Percentiles rank a stretch among this genome's conserved stretches.
Conservation (phyloP, 2,113 vertebrate genomes). For the Anser cygnoides region DNA sequence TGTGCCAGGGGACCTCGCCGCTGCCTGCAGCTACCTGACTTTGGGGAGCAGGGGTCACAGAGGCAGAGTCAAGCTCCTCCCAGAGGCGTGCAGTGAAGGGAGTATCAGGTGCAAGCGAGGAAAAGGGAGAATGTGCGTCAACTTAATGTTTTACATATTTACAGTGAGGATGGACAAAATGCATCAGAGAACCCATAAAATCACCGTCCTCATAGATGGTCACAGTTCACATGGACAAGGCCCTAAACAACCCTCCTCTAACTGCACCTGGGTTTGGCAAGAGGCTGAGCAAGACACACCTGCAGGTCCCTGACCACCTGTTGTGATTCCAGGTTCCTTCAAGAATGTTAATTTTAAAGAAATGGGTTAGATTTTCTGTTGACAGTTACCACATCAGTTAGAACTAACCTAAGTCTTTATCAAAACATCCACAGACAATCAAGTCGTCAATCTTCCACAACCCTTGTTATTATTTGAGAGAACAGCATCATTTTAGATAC, state of each 20-base stretch:
- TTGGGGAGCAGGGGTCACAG: too few species aligned
- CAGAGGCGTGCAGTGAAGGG: background rate
- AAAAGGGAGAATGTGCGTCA: background rate
- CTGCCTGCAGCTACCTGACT: rapidly evolving
- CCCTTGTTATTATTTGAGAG: rapidly evolving
- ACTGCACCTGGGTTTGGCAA: background rate
- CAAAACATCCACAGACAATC: background rate
- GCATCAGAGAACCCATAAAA: background rate
- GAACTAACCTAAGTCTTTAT: background rate
- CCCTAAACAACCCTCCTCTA: background rate
- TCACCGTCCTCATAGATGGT: rapidly evolving
- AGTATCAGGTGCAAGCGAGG: background rate
- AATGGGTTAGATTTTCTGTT: background rate
- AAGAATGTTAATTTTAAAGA: rapidly evolving
- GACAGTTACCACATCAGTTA: rapidly evolving
- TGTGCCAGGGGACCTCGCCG: rapidly evolving
- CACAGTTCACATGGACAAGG: background rate
- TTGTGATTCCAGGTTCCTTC: rapidly evolving
- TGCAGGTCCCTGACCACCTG: background rate
- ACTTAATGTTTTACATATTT: rapidly evolving
- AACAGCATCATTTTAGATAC: background rate
- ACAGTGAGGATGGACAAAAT: background rate
- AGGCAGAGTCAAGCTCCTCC: background rate
- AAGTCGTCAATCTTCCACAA: background rate
- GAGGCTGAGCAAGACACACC: background rate